Base-by-base conservation (phyloP, 2,797 vertebrate genomes). In the Typhlichthys subterraneus region DNA sequence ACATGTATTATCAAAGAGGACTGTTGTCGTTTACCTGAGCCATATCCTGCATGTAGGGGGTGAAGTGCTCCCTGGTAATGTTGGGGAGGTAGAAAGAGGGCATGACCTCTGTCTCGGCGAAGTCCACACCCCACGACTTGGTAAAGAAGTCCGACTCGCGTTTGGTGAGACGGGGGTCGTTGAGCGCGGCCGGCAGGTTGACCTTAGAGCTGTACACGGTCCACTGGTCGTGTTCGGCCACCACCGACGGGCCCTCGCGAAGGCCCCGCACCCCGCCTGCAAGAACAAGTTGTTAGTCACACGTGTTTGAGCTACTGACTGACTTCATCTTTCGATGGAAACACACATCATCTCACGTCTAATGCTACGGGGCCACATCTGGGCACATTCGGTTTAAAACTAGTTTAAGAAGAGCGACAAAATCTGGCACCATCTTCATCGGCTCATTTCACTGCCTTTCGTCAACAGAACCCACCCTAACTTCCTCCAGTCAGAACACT, bases 111-210 rank as follows among this genome's bases (percentile, higher is more conserved):
- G 90, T 93, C 86, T 99, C 97, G 0, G 95, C 90, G 82, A 99
- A 99, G 91, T 99, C 97, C 90, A 95, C 87, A 76, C 97, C 97
- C 97, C 97, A 99, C 47, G 96, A 95, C 87, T 99, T 99, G 81
- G 97, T 99, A 92, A 99, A 99, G 81, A 99, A 99, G 93, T 99
- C 97, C 0, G 95, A 98, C 91, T 99, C 97, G 80, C 97, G 92
- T 87, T 99, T 99, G 87, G 96, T 93, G 59, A 99, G 95, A 53
- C 97, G 93, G 57, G 97, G 97, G 90, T 99, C 97, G 67, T 99
- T 99, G 74, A 99, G 90, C 51, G 95, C 97, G 45, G 97, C 97
- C 47, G 97, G 97, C 54, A 99, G 96, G 89, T 99, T 99, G 76
- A 99, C 97, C 94, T 96, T 97, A 45, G 97, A 99, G 93, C 96